These are phyloP conservation scores for Puma concolor DNA, from an alignment of 2,113 vertebrate genomes.

Conservation along the genomic window DNA sequence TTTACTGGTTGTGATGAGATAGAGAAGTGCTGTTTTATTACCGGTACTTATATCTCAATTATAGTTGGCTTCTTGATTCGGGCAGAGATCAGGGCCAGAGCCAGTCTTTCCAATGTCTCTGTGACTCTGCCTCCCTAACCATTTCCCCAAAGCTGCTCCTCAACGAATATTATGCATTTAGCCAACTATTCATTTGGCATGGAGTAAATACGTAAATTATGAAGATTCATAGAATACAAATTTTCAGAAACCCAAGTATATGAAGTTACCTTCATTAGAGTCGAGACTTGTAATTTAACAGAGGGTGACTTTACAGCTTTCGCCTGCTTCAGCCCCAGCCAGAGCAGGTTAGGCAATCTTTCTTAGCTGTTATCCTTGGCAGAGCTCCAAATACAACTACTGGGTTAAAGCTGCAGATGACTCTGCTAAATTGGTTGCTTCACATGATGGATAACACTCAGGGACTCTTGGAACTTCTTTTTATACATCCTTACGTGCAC, in stretches of 20 bases:
- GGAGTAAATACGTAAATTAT: background rate
- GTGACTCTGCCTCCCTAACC: background rate
- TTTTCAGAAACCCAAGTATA: background rate
- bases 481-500: background rate
- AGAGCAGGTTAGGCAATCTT: background rate
- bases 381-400: background rate
- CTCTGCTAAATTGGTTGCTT: background rate
- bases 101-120: background rate
- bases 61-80: background rate
- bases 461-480: conserved; percentile 15
- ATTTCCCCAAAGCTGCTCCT: background rate
- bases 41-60: background rate
- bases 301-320: background rate
- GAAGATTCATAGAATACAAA: background rate
- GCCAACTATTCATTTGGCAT: background rate
- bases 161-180: background rate
- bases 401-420: conserved; percentile 11
- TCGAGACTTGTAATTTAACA: background rate
- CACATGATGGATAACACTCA: background rate
- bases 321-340: background rate
- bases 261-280: background rate
- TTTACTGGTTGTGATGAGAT: background rate
- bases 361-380: conserved; percentile 9
- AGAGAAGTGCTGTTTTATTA: background rate
- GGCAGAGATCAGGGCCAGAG: background rate